A percentile compares a stretch with the other conserved stretches of the same genome.
These are phyloP conservation scores for Busseola fusca DNA, from an alignment of 2,888 invertebrate genomes.

Conservation along the genomic window DNA sequence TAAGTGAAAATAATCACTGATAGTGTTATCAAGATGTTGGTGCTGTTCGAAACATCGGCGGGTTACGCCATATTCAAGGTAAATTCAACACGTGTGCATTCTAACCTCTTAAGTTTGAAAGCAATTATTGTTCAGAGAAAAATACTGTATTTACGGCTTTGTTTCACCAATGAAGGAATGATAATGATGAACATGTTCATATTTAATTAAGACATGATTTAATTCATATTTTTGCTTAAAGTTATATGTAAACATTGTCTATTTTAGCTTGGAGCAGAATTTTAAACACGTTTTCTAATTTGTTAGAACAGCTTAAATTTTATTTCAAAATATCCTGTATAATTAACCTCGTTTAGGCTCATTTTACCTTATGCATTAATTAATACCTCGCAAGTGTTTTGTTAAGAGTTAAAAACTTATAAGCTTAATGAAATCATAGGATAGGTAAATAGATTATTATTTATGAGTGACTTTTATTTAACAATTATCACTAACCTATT, in stretches of 20 bases:
- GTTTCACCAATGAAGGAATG: background rate
- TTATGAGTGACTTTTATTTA: background rate
- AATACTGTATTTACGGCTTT: constrained; percentile 14
- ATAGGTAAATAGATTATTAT: background rate
- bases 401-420: background rate
- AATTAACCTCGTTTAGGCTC: background rate
- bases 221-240: background rate
- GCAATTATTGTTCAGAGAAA: constrained; percentile 11
- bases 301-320: background rate
- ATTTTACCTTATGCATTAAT: background rate
- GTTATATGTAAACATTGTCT: constrained; percentile 4
- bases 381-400: background rate
- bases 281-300: constrained; percentile 35
- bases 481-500: background rate
- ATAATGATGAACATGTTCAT: background rate
- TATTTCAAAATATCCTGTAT: background rate
- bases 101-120: constrained; percentile 72
- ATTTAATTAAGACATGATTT: background rate
- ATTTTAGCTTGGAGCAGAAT: background rate
- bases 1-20: constrained; percentile 25
- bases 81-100: constrained; percentile 81
- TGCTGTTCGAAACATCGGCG: constrained; percentile 97
- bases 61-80: constrained; percentile 98
- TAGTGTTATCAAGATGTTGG: constrained; percentile 91
- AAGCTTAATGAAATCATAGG: background rate